Percentiles rank a stretch among this genome's conserved stretches.
Evolutionary conservation across 2,113 vertebrate species (phyloP).

Genomic region (Chamaetylas fuelleborni): DNA sequence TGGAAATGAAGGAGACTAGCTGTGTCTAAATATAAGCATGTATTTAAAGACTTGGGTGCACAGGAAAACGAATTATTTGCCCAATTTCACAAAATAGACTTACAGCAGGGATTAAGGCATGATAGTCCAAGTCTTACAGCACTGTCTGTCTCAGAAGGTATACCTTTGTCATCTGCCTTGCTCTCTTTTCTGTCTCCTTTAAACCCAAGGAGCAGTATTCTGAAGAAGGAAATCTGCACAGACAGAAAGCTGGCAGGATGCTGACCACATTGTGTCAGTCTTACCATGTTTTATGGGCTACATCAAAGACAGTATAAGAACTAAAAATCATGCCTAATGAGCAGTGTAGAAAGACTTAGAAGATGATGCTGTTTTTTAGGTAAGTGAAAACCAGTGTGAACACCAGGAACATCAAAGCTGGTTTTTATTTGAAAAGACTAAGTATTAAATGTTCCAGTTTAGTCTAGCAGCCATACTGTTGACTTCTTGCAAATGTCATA

Average conservation of each 20-base stretch:
- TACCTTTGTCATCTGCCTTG: fast-evolving
- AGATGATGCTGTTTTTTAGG: background rate
- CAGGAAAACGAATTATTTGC: background rate
- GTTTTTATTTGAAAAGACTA: background rate
- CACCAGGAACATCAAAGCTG: background rate
- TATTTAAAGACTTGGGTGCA: background rate
- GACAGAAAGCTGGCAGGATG: background rate
- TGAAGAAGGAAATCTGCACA: background rate
- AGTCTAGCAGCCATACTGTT: background rate
- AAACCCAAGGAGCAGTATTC: background rate
- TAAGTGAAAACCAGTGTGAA: background rate
- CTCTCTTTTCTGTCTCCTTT: background rate
- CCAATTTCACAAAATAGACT: background rate
- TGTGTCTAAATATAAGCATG: background rate
- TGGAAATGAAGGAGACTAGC: background rate
- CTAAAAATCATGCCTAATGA: background rate
- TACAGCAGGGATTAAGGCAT: background rate
- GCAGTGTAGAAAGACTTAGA: background rate
- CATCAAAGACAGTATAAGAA: background rate
- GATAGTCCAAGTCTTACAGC: background rate
- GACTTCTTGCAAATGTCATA: background rate
- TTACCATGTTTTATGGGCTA: background rate
- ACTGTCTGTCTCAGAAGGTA: background rate
- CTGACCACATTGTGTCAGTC: background rate
- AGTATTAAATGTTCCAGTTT: background rate